Conservation (phyloP, 2,888 invertebrate species). For the Stegophylla sp. region DNA sequence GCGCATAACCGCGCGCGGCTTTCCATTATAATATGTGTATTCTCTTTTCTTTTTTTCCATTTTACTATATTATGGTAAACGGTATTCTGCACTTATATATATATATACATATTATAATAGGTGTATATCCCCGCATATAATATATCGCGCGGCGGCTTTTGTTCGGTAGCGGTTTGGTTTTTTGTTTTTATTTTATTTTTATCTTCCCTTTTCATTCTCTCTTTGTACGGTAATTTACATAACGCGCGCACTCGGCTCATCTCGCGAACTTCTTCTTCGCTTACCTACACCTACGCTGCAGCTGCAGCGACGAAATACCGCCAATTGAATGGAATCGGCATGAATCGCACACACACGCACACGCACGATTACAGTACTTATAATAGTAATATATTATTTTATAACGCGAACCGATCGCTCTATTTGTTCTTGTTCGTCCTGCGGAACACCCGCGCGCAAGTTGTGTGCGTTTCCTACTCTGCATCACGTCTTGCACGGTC, state of each 20-base stretch:
- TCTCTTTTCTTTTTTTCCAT: neutral
- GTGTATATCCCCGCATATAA: neutral
- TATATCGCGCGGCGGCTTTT: conserved; percentile 34
- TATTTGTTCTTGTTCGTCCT: conserved; percentile 44
- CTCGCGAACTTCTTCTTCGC: conserved; percentile 13
- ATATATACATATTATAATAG: neutral
- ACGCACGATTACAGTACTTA: too few species aligned
- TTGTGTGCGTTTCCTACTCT: too few species aligned
- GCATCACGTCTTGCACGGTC: too few species aligned
- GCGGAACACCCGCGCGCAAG: neutral
- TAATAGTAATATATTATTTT: too few species aligned
- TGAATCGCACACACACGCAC: conserved; percentile 23
- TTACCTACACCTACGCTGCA: neutral
- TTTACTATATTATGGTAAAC: conserved; percentile 11
- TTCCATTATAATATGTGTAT: conserved; percentile 27
- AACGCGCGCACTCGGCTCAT: conserved; percentile 30
- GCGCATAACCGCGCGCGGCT: conserved; percentile 20
- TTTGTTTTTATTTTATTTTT: too few species aligned
- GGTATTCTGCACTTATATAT: neutral
- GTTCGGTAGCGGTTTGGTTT: conserved; percentile 34
- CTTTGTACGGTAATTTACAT: conserved; percentile 36
- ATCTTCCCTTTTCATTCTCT: neutral
- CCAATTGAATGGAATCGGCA: conserved; percentile 44
- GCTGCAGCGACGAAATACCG: neutral
- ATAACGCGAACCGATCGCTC: neutral